Evolutionary conservation across 2,888 invertebrate species (phyloP), one percentile per base, ranked within the genome.

Genomic region (Drosophila mimica): DNA sequence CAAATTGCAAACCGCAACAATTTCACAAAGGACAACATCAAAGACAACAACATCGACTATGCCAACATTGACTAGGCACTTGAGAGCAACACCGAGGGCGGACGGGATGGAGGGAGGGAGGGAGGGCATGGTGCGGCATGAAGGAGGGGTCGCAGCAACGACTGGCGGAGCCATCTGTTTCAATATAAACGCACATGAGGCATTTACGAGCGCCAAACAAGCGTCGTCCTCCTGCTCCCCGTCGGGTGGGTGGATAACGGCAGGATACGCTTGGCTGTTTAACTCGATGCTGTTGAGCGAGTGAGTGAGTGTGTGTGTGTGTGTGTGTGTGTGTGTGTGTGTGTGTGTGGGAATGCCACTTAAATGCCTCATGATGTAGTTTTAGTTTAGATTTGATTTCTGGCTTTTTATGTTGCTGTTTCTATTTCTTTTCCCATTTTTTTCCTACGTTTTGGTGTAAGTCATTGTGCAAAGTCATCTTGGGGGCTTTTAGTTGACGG

Each of bases 101-200:
- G 34, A 54, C 15, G 33, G 38, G 25, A 17, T 34, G 20, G 2
- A 8, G 28, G 17, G 25, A 17, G 52, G 20, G 2, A 8, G 28
- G 17, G 17, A 8, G 28, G 17, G 17, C 5, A 34, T 9, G 34
- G 34, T 4, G 17, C 25, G 53, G 48, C 28, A 20, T 11, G 11
- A 11, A 25, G 54, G 25, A 5, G 56, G 56, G 56, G 4, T 7
- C 36, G 46, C 53, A 59, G 62, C 63, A 59, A 65, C 67, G 65
- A 67, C 76, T 84, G 83, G 76, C 76, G 76, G 74, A 86, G 90
- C 92, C 92, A 92, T 92, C 92, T 92, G 92, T 92, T 92, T 92
- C 92, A 92, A 92, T 92, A 92, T 92, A 91, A 91, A 82, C 78
- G 83, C 84, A 85, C 88, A 89, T 84, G 84, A 86, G 82, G 91